Base-by-base conservation (phyloP, 2,888 invertebrate genomes). In the Caenorhabditis parvicauda region DNA sequence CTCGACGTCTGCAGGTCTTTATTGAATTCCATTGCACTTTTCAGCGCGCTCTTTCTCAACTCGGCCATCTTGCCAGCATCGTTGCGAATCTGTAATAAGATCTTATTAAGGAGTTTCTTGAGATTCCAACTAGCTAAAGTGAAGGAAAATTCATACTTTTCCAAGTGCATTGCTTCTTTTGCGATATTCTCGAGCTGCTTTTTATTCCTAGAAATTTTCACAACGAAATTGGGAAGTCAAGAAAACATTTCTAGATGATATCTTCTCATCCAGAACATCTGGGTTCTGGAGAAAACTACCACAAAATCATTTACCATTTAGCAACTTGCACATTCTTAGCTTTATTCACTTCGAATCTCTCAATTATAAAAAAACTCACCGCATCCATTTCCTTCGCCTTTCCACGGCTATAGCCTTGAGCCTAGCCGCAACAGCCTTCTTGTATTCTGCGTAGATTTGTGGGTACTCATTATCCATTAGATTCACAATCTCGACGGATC, bases 401-500 rank as follows among this genome's bases (percentile, higher is more conserved):
- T 82, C 82, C 25, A 72, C 72, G 59, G 82, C 80, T 28, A 75
- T 80, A 59, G 82, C 77, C 54, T 82, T 81, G 52, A 82, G 80
- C n/a, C 82, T 76, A 53, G 83, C 83, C 0, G 42, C 46, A 2
- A 58, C 46, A 0, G 64, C 55, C 38, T 51, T 64, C 45, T 75
- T 65, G 58, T 69, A 70, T 52, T 72, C 69, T 51, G 92, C 90
- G 81, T 92, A 95, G 80, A 94, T 93, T 61, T 90, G 90, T 42
- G 91, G 91, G 83, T 93, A 96, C 84, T 96, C 96, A 29, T 89
- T 88, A 70, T 89, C 88, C 92, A 96, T 92, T 54, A 96, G 89
- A 81, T 96, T 95, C 70, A 93, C 85, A 46, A 96, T 91, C 82
- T 95, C 95, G 21, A 63, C 64, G 17, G 71, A 49, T 17, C 69